A percentile compares a stretch with the other conserved stretches of the same genome.
Conservation (phyloP, 2,797 vertebrate species). For the Epinephelus coioides region DNA sequence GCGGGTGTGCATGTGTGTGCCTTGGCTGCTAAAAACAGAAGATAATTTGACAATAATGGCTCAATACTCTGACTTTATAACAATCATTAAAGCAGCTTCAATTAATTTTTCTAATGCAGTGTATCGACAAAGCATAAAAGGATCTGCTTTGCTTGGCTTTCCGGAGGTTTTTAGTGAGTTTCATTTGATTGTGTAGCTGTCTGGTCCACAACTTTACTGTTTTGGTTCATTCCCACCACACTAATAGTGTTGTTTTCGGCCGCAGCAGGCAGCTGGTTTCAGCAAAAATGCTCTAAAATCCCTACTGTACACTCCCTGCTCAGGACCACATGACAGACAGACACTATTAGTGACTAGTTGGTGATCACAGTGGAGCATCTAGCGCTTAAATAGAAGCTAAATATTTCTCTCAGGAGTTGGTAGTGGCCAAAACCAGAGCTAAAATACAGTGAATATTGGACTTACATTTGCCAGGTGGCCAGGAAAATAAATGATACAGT, state of each 20-base stretch:
- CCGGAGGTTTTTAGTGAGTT: not conserved
- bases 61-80: not conserved
- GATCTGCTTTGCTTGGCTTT: not conserved
- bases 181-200: not conserved
- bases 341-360: too few species aligned
- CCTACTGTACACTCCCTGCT: not conserved
- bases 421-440: not conserved
- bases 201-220: too few species aligned
- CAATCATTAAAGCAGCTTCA: not conserved
- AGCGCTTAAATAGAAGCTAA: not conserved
- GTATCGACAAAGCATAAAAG: too few species aligned
- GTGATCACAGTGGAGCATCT: not conserved
- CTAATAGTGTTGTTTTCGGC: not conserved
- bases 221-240: not conserved
- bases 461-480: not conserved
- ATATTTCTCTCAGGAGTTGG: not conserved
- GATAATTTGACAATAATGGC: not conserved
- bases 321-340: not conserved
- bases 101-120: not conserved
- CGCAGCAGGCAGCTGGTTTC: not conserved
- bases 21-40: not conserved
- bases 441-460: too few species aligned
- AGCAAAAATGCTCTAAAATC: not conserved
- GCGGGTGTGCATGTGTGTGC: not conserved
- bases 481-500: not conserved